These are phyloP conservation scores for Glossosoma conforme DNA, from an alignment of 1,140 invertebrate genomes.

Conservation along the genomic window DNA sequence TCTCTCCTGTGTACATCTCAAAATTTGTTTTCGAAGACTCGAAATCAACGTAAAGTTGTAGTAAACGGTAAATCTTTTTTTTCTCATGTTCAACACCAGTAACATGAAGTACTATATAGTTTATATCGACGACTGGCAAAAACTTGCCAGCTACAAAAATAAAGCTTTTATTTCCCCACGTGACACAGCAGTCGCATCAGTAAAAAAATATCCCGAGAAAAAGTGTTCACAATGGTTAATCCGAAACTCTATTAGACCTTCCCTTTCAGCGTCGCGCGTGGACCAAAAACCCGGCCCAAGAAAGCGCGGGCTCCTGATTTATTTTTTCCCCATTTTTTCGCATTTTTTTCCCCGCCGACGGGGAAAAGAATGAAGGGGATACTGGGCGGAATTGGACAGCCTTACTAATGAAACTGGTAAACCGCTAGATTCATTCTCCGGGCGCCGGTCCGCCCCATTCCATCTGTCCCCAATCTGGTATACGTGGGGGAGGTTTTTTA, in stretches of 20 bases:
- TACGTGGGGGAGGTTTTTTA: constrained; percentile 26
- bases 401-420: constrained; percentile 34
- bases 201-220: constrained; percentile 18
- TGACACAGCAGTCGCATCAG: background rate
- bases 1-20: too few relatives aligned
- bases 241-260: constrained; percentile 32
- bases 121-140: too few relatives aligned
- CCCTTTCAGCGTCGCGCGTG: constrained; percentile 28
- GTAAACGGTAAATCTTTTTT: too few relatives aligned
- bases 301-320: constrained; percentile 24
- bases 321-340: constrained; percentile 31
- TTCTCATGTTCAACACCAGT: too few relatives aligned
- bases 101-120: too few relatives aligned
- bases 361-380: constrained; percentile 14
- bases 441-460: constrained; percentile 15
- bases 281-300: constrained; percentile 26
- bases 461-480: background rate
- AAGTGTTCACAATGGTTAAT: constrained; percentile 31
- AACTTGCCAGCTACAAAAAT: background rate
- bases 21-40: too few relatives aligned
- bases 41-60: too few relatives aligned
- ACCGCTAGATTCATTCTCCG: constrained; percentile 32
- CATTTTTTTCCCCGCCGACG: constrained; percentile 17
- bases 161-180: background rate
- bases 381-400: constrained; percentile 29